Evolutionary conservation across 2,888 invertebrate species (phyloP).

Genomic region (Acrobeloides nanus): DNA sequence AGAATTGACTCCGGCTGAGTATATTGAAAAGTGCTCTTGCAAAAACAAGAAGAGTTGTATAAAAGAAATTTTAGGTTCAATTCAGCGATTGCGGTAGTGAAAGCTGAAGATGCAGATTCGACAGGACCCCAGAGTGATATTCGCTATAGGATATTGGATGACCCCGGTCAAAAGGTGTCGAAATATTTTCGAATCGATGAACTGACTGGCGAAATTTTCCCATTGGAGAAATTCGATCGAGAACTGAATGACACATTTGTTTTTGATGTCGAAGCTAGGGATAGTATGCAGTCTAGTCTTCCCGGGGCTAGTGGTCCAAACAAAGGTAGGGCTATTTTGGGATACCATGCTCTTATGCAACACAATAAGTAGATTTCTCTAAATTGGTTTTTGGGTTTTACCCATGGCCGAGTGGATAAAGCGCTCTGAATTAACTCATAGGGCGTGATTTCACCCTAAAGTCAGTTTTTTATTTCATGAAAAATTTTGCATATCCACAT

Average conservation of each 20-base stretch:
- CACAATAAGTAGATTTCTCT: background rate
- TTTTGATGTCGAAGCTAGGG: constrained; percentile 88
- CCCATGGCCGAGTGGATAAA: no score
- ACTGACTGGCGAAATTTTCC: constrained; percentile 84
- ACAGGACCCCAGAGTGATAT: constrained; percentile 43
- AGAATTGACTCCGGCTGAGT: constrained; percentile 45
- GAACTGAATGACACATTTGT: constrained; percentile 93
- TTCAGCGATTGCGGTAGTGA: constrained; percentile 37
- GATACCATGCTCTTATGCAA: constrained; percentile 6
- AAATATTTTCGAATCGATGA: constrained; percentile 78
- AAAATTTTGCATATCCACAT: no score
- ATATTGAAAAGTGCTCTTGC: constrained; percentile 23
- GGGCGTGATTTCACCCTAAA: no score
- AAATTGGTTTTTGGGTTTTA: no score
- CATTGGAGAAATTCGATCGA: constrained; percentile 73
- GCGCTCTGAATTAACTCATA: no score
- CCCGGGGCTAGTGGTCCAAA: constrained; percentile 49
- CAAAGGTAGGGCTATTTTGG: constrained; percentile 27
- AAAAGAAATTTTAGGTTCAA: constrained; percentile 3
- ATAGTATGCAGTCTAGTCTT: constrained; percentile 85
- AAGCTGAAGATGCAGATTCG: constrained; percentile 44
- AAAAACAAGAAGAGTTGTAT: background rate
- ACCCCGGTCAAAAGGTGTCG: constrained; percentile 25
- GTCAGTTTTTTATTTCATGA: no score
- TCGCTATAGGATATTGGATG: constrained; percentile 44